Evolutionary conservation across 1,140 invertebrate genomes (phyloP), one percentile per base, ranked within the genome.

Genomic region (Formica exsecta): DNA sequence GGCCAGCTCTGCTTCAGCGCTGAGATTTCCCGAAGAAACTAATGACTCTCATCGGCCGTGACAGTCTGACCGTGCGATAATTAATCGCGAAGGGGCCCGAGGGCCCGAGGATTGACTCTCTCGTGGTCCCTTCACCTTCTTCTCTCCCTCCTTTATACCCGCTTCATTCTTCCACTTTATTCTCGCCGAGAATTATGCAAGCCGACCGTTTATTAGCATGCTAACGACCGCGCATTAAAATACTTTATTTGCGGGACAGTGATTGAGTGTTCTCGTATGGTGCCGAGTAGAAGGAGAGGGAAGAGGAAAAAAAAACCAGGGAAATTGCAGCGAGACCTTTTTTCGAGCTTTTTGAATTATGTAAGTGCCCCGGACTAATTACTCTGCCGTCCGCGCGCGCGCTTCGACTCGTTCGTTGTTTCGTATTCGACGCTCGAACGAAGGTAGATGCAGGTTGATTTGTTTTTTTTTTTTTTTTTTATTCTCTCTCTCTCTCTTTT

Each of bases 41-140:
- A 91, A 92, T 91, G 90, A 92, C 87, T 89, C 86, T 86, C 91
- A 88, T 89, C 83, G 87, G 48, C 22, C 54, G 73, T 87, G 86
- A 88, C 90, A 89, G 86, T 85, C 73, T 48, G 68, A 70, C 70
- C 85, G 79, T 44, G 44, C 61, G 84, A 85, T 90, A 93, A 93
- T 93, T 93, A 93, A 93, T 93, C 90, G 86, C 71, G 51, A 59
- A 76, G 71, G 81, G 89, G 75, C 85, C 61, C 65, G 36, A 88
- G 89, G 86, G 86, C 54, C 51, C 41, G 76, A 86, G 48, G 88
- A 88, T 91, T 80, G 85, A 85, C 90, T 85, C 71, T 84, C 76
- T 75, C 61, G 74, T 22, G 41, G 79, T 71, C 71, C n/a, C 70
- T 80, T 76, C 57, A 51, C 22, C 85, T 87, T 73, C 88, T 77